Conservation (phyloP, 2,888 invertebrate species). For the Trissonchulus latispiculum region DNA sequence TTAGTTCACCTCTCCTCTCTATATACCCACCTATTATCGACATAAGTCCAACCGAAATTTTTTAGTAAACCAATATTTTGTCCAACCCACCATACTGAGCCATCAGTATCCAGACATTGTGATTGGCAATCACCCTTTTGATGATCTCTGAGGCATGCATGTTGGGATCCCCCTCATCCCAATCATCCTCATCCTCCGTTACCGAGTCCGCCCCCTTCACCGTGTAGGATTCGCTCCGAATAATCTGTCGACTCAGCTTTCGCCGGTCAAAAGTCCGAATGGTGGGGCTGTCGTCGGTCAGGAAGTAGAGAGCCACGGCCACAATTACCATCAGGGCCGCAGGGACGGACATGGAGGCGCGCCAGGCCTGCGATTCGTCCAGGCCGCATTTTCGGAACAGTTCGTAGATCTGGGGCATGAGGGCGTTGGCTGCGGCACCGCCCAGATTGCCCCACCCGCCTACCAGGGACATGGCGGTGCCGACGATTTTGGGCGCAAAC, state of each 20-base stretch:
- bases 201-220: neutral
- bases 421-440: neutral
- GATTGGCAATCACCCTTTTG: neutral
- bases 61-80: too few species aligned
- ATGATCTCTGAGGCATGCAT: neutral
- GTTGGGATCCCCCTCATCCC: neutral
- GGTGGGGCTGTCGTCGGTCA: neutral
- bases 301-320: neutral
- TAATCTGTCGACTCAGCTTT: neutral
- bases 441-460: constrained; percentile 3
- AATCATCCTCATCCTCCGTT: neutral
- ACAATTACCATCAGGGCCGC: neutral
- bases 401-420: neutral
- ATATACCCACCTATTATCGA: too few species aligned
- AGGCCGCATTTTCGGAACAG: neutral
- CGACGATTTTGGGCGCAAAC: neutral
- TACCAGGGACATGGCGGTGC: neutral
- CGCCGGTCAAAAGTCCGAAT: neutral
- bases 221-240: neutral
- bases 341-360: neutral
- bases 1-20: too few species aligned
- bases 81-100: neutral
- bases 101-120: neutral
- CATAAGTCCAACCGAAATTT: too few species aligned
- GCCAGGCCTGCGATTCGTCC: neutral